Percentiles rank a stretch among this genome's conserved stretches.
Conservation (phyloP, 1,140 invertebrate species). For the Pteromalus puparum region DNA sequence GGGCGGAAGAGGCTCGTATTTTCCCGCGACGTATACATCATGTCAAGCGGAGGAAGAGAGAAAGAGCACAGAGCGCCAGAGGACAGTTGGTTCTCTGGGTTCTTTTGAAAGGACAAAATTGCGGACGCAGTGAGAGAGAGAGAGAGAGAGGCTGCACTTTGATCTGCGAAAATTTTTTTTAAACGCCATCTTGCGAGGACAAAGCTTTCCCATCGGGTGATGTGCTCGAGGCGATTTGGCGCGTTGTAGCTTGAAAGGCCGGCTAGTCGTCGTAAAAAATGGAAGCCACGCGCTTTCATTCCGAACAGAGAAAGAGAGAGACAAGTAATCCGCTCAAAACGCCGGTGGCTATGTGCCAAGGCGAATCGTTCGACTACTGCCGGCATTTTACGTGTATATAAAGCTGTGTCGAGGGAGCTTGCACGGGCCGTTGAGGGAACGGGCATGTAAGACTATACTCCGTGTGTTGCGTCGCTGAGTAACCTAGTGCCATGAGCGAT, state of each 20-base stretch:
- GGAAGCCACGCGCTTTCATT: constrained; percentile 55
- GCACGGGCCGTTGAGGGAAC: too few species aligned
- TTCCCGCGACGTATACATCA: background rate
- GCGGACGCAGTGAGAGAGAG: background rate
- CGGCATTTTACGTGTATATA: background rate
- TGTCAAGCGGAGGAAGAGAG: background rate
- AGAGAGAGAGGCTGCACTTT: background rate
- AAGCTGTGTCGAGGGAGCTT: constrained; percentile 6
- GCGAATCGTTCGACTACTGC: constrained; percentile 43
- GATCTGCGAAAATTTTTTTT: constrained; percentile 24
- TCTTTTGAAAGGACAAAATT: constrained; percentile 36
- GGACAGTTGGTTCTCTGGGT: constrained; percentile 7
- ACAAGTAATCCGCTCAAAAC: constrained; percentile 58
- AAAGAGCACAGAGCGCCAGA: background rate
- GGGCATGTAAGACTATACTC: background rate
- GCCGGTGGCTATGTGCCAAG: constrained; percentile 59
- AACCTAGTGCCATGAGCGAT: constrained; percentile 49
- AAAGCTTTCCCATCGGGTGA: background rate
- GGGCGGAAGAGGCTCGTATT: background rate
- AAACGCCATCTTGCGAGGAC: constrained; percentile 5
- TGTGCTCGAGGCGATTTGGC: constrained; percentile 39
- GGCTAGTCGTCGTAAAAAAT: background rate
- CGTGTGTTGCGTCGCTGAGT: background rate
- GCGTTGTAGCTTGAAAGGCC: background rate
- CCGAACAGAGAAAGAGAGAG: constrained; percentile 26